Evolutionary conservation across 2,113 vertebrate genomes (phyloP).

Genomic region (Odocoileus hemionus): DNA sequence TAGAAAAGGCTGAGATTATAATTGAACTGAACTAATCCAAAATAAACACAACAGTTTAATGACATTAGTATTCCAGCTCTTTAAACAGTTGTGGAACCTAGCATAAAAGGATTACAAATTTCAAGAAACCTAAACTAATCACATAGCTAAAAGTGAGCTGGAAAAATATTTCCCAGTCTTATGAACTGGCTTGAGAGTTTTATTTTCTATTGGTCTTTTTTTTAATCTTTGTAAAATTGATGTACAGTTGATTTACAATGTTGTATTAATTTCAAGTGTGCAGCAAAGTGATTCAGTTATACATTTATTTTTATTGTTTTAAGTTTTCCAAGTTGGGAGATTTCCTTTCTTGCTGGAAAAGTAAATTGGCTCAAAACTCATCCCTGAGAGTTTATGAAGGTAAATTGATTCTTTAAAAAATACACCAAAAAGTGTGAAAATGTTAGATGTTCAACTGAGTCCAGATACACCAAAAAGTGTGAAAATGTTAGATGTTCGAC

Average conservation of each 20-base stretch:
- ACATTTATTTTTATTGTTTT: neutral
- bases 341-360: neutral
- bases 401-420: neutral
- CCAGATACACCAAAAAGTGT: neutral
- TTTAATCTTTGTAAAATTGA: neutral
- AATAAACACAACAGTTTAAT: slow-evolving; percentile 58
- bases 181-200: neutral
- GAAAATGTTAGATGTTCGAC: neutral
- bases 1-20: slow-evolving; percentile 55
- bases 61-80: neutral
- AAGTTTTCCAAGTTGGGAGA: neutral
- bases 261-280: neutral
- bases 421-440: neutral
- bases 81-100: slow-evolving; percentile 17
- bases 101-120: slow-evolving; percentile 33
- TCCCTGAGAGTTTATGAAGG: neutral
- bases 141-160: neutral
- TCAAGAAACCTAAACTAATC: slow-evolving; percentile 2
- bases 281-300: neutral
- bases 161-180: neutral
- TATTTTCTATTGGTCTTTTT: neutral
- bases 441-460: neutral
- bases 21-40: slow-evolving; percentile 63
- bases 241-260: neutral
- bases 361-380: neutral